A percentile compares a stretch with the other conserved stretches of the same genome.
phyloP scores from a whole-genome alignment of 2,888 invertebrate species.

The Steinernema carpocapsae region DNA sequence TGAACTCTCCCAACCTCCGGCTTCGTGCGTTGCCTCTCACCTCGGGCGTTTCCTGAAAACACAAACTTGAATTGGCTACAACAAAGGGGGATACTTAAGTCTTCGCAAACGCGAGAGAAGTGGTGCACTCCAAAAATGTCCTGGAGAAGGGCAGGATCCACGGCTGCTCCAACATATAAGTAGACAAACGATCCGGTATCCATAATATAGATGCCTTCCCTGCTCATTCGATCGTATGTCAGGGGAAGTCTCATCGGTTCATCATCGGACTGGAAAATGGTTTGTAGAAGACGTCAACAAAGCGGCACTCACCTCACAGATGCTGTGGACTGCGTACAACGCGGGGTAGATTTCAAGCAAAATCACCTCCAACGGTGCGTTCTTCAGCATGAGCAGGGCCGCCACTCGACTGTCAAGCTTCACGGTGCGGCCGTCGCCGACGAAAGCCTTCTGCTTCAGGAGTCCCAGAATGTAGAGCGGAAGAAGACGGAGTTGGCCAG shows the following conservation, averaged over 20 bases:
- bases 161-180: conserved; percentile 69
- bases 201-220: conserved; percentile 85
- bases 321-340: conserved; percentile 82
- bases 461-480: conserved; percentile 85
- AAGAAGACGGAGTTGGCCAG: conserved; percentile 77
- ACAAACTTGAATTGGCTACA: too few relatives aligned
- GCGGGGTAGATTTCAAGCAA: conserved; percentile 88
- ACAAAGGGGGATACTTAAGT: not conserved
- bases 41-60: conserved; percentile 36
- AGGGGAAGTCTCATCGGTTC: conserved; percentile 82
- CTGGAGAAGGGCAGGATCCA: conserved; percentile 72
- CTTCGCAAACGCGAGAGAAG: too few relatives aligned
- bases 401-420: conserved; percentile 89
- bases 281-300: conserved; percentile 24
- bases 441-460: conserved; percentile 86
- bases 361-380: conserved; percentile 80
- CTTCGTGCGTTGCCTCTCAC: not conserved
- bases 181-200: conserved; percentile 73
- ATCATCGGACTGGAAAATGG: conserved; percentile 38
- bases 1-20: conserved; percentile 38
- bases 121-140: too few relatives aligned
- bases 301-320: too few relatives aligned
- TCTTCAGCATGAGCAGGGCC: conserved; percentile 91
- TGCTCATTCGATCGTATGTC: conserved; percentile 78
- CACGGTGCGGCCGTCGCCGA: conserved; percentile 82